These are phyloP conservation scores for Gephyroberyx darwinii DNA, from an alignment of 2,797 vertebrate genomes.

Conservation along the genomic window DNA sequence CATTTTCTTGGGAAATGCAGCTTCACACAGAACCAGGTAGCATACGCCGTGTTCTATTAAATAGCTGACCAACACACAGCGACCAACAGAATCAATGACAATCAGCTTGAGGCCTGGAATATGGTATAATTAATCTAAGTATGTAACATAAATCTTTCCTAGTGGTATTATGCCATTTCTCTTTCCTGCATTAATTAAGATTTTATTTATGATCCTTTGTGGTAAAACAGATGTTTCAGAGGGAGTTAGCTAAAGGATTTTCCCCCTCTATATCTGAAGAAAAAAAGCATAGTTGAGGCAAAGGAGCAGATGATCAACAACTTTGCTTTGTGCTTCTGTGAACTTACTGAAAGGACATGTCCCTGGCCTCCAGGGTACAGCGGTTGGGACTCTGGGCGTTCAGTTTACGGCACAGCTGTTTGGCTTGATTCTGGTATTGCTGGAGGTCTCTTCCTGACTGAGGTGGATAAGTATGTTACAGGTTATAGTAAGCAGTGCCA, in stretches of 20 bases:
- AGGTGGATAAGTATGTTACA: background rate
- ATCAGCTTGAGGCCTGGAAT: too few species aligned
- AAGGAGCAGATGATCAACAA: background rate
- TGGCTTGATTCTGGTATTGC: slow-evolving; percentile 93
- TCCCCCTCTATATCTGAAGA: background rate
- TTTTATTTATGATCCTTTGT: too few species aligned
- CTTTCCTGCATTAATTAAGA: too few species aligned
- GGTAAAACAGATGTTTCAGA: background rate
- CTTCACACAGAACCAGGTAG: slow-evolving; percentile 91
- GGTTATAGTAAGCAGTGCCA: background rate
- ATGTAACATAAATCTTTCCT: too few species aligned
- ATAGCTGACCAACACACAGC: slow-evolving; percentile 77
- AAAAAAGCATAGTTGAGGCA: background rate
- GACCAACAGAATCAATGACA: background rate
- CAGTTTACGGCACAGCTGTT: slow-evolving; percentile 92
- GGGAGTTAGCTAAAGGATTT: too few species aligned
- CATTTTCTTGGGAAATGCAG: slow-evolving; percentile 89
- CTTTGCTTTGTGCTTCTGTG: background rate
- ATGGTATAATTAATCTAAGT: too few species aligned
- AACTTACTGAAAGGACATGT: slow-evolving; percentile 92
- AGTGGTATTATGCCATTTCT: too few species aligned
- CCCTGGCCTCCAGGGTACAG: slow-evolving; percentile 90
- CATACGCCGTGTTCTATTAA: slow-evolving; percentile 92
- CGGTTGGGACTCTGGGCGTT: slow-evolving; percentile 90
- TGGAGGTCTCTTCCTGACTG: slow-evolving; percentile 92